Percentiles rank a stretch among this genome's conserved stretches.
These are phyloP conservation scores for Tinea trinotella DNA, from an alignment of 2,888 invertebrate genomes.

Conservation along the genomic window DNA sequence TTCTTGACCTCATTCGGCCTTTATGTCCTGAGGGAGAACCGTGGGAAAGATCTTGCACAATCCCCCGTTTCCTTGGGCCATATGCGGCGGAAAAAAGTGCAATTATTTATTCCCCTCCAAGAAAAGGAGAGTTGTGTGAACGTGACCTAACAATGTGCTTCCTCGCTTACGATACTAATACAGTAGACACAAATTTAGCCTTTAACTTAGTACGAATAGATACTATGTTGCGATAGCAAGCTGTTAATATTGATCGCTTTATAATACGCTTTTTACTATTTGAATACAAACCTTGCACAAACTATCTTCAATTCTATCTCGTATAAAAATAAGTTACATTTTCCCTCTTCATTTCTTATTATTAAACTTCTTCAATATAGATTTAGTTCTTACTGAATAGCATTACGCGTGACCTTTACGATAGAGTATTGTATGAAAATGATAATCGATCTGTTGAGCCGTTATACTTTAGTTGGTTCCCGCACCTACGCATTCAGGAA, in stretches of 20 bases:
- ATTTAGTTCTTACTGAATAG: conserved; percentile 49
- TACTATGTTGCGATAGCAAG: conserved; percentile 41
- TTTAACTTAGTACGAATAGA: conserved; percentile 39
- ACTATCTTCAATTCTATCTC: neutral
- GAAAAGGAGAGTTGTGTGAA: conserved; percentile 72
- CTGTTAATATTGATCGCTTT: conserved; percentile 37
- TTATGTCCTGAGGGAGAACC: conserved; percentile 65
- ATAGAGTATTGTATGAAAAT: conserved; percentile 63
- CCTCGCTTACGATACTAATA: conserved; percentile 59
- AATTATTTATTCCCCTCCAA: conserved; percentile 72
- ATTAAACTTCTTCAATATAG: conserved; percentile 48
- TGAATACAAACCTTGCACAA: conserved; percentile 23
- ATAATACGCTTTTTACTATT: conserved; percentile 49
- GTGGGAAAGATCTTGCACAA: conserved; percentile 69
- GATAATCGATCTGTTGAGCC: conserved; percentile 54
- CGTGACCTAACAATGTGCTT: conserved; percentile 72
- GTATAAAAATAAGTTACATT: neutral
- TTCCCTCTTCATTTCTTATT: neutral
- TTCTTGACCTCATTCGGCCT: conserved; percentile 67
- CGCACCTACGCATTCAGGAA: conserved; percentile 25
- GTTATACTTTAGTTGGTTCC: conserved; percentile 42
- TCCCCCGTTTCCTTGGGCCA: conserved; percentile 68
- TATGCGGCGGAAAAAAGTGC: conserved; percentile 73
- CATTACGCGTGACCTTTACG: conserved; percentile 67
- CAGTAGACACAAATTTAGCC: conserved; percentile 32